These are phyloP conservation scores for Calameuta pallipes DNA, from an alignment of 2,888 invertebrate species.

Conservation along the genomic window DNA sequence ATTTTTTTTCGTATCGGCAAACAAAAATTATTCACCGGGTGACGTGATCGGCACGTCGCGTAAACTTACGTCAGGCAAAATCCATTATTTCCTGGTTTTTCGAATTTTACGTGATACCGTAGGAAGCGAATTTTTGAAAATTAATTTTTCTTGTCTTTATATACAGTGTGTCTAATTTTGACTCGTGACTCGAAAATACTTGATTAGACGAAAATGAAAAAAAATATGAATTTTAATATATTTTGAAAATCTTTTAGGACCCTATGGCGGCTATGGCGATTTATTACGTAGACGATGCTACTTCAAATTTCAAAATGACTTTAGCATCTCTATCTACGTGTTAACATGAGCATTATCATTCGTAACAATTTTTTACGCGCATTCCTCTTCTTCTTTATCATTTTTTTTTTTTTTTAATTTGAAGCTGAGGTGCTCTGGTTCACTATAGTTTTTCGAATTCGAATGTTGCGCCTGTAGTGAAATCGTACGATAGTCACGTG, in stretches of 20 bases:
- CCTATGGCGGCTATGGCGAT: neutral
- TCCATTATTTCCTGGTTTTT: neutral
- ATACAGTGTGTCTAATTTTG: neutral
- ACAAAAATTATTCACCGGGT: neutral
- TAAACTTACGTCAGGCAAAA: neutral
- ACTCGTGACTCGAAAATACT: neutral
- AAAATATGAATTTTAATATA: no score
- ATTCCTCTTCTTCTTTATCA: no score
- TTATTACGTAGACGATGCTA: neutral
- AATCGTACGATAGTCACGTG: conserved; percentile 6
- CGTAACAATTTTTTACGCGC: no score
- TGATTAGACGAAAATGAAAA: neutral
- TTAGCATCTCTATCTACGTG: no score
- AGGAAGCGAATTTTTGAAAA: neutral
- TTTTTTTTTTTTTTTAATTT: no score
- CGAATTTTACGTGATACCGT: neutral
- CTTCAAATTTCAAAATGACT: neutral
- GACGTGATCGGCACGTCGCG: neutral
- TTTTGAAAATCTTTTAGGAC: neutral
- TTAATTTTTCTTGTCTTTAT: no score
- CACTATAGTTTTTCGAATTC: no score
- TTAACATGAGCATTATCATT: no score
- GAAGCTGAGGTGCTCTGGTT: no score
- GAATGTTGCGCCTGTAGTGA: neutral
- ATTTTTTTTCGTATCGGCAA: neutral